A percentile compares a stretch with the other conserved stretches of the same genome.
These are phyloP conservation scores for Chromoteleia sp. DNA, from an alignment of 2,888 invertebrate genomes.

Conservation along the genomic window DNA sequence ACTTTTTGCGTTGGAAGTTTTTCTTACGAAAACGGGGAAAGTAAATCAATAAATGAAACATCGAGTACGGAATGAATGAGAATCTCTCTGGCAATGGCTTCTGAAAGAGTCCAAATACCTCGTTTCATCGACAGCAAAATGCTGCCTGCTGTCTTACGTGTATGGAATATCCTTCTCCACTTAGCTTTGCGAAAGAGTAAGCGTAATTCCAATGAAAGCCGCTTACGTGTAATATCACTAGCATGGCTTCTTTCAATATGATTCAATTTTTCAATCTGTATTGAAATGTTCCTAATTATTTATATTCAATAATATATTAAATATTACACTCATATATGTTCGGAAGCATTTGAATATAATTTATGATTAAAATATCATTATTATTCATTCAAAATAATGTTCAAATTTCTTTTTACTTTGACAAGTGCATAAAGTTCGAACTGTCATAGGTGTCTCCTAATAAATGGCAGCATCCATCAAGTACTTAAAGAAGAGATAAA, in stretches of 20 bases:
- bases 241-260: constrained; percentile 30
- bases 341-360: no score
- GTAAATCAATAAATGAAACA: constrained; percentile 16
- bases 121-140: constrained; percentile 77
- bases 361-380: no score
- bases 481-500: no score
- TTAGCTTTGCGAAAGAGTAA: constrained; percentile 38
- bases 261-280: no score
- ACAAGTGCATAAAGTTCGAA: no score
- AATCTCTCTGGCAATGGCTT: constrained; percentile 54
- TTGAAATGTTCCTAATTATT: no score
- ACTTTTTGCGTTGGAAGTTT: neutral
- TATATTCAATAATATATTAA: no score
- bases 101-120: constrained; percentile 77
- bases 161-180: constrained; percentile 57
- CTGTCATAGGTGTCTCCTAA: no score
- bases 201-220: constrained; percentile 49
- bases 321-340: no score
- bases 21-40: neutral
- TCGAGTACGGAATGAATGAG: constrained; percentile 36
- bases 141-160: constrained; percentile 78
- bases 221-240: constrained; percentile 36
- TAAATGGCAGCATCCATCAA: no score
- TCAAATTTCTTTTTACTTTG: no score
- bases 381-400: no score